Percentiles rank a stretch among this genome's conserved stretches.
Conservation (phyloP, 2,113 vertebrate species). For the Oplegnathus fasciatus region DNA sequence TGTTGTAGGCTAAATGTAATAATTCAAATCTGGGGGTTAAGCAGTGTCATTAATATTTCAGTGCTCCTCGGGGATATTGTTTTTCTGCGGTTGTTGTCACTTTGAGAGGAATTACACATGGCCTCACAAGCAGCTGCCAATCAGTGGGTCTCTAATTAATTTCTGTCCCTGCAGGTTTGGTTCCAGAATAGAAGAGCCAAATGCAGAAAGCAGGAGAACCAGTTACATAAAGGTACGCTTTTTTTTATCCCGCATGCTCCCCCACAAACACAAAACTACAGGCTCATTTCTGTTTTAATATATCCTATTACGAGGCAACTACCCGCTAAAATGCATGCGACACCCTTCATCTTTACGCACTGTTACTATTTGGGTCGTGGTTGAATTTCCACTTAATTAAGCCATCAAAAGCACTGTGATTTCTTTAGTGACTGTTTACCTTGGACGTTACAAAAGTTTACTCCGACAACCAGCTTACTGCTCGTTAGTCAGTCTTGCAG, state of each 20-base stretch:
- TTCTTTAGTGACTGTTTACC: constrained; percentile 24
- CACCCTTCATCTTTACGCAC: constrained; percentile 32
- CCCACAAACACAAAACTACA: background rate
- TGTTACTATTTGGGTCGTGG: constrained; percentile 19
- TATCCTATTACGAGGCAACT: constrained; percentile 3
- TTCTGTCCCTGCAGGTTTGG: constrained; percentile 92
- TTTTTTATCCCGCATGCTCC: constrained; percentile 35
- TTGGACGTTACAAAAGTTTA: constrained; percentile 40
- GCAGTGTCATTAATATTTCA: constrained; percentile 86
- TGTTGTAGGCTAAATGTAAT: constrained; percentile 80
- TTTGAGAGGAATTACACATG: constrained; percentile 84
- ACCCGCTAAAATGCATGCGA: background rate
- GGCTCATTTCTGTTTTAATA: constrained; percentile 14
- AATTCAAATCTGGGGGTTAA: constrained; percentile 85
- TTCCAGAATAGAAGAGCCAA: constrained; percentile 98
- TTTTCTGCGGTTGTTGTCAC: constrained; percentile 84
- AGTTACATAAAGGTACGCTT: constrained; percentile 95
- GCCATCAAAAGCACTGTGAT: constrained; percentile 35
- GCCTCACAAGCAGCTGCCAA: constrained; percentile 85
- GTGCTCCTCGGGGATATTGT: constrained; percentile 82
- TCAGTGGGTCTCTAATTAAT: constrained; percentile 82
- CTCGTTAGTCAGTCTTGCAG: constrained; percentile 9
- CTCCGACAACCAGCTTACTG: constrained; percentile 4
- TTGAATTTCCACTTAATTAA: constrained; percentile 44
- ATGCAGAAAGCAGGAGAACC: constrained; percentile 98